A percentile compares a stretch with the other conserved stretches of the same genome.
Evolutionary conservation across 2,113 vertebrate genomes (phyloP).

Genomic region (Ranitomeya variabilis): DNA sequence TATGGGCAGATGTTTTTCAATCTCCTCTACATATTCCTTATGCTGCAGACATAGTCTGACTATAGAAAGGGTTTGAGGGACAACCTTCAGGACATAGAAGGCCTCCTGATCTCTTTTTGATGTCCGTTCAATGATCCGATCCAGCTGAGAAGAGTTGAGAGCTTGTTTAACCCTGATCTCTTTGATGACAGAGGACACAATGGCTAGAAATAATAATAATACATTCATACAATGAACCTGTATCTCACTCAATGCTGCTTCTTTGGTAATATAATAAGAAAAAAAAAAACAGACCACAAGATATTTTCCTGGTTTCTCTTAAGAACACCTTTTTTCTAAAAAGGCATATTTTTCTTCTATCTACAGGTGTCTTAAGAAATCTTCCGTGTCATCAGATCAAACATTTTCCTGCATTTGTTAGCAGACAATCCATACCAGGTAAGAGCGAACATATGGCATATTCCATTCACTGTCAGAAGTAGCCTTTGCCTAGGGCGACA

Average conservation of each 20-base stretch:
- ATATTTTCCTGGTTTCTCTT: neutral
- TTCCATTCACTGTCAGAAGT: neutral
- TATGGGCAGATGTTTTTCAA: neutral
- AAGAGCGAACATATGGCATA: constrained; percentile 15
- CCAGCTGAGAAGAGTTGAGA: neutral
- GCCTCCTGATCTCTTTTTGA: neutral
- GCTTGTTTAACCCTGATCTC: neutral
- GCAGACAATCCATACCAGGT: constrained; percentile 32
- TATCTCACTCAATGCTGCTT: neutral
- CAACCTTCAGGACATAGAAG: neutral
- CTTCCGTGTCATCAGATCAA: neutral
- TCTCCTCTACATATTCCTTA: neutral
- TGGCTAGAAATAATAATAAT: neutral
- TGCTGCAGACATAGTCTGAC: neutral
- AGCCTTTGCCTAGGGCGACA: neutral
- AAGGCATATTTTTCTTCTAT: neutral
- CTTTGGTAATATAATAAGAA: neutral
- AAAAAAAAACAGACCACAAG: neutral
- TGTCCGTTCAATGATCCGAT: neutral
- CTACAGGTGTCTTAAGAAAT: constrained; percentile 3
- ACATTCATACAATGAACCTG: neutral
- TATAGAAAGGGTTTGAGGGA: neutral
- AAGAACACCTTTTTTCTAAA: neutral
- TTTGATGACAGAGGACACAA: neutral
- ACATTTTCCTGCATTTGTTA: neutral